Conservation (phyloP, 2,113 vertebrate species). For the Aythya baeri region DNA sequence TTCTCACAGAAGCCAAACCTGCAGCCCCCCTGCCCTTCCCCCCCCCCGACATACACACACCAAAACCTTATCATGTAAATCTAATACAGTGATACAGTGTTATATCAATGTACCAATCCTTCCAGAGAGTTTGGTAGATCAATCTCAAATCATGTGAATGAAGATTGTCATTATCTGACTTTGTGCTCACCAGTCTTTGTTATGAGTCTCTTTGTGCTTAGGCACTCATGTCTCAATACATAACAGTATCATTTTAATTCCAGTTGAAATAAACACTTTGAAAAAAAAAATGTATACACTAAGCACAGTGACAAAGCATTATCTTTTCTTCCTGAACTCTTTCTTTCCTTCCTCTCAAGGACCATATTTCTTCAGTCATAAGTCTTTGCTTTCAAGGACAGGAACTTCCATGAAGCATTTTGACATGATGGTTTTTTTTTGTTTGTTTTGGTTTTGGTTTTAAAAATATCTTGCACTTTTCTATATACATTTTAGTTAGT, state of each 20-base stretch:
- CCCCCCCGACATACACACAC: too few relatives aligned
- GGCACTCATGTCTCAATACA: fast-evolving
- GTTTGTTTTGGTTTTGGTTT: background rate
- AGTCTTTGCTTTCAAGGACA: background rate
- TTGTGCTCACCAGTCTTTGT: background rate
- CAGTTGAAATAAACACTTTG: background rate
- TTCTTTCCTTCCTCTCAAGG: background rate
- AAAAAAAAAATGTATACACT: background rate
- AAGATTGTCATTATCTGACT: background rate
- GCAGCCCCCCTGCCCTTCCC: too few relatives aligned
- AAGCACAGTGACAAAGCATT: background rate
- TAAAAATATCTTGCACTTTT: background rate
- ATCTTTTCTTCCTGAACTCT: background rate
- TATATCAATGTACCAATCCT: background rate
- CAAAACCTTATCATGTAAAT: too few relatives aligned
- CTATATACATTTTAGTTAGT: background rate
- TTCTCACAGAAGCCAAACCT: too few relatives aligned
- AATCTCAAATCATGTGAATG: background rate
- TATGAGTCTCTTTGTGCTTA: background rate
- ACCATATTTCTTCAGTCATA: background rate
- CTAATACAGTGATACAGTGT: too few relatives aligned
- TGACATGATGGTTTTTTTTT: too few relatives aligned
- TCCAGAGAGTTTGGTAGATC: background rate
- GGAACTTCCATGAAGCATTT: background rate
- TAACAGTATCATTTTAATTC: background rate